Percentiles rank a stretch among this genome's conserved stretches.
Conservation (phyloP, 2,113 vertebrate genomes). For the Strigops habroptila region DNA sequence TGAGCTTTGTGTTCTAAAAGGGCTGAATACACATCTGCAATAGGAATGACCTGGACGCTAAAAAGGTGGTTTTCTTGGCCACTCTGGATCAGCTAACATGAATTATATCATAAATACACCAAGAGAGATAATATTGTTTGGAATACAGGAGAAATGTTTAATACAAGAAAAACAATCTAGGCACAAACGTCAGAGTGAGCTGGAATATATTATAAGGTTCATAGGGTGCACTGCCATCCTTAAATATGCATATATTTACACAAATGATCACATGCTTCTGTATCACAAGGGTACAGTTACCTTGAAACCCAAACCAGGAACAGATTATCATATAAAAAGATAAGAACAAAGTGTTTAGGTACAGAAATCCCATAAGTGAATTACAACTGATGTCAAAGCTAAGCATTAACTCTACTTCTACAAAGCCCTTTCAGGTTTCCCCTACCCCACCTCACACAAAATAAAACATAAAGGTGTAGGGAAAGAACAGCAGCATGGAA, state of each 20-base stretch:
- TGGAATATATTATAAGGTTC: neutral
- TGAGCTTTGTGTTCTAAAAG: neutral
- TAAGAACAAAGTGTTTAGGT: neutral
- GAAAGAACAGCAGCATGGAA: neutral
- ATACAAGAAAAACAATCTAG: rapidly evolving
- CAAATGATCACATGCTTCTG: neutral
- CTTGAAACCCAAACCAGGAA: slow-evolving; percentile 29
- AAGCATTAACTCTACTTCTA: neutral
- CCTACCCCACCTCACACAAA: neutral
- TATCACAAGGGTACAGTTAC: slow-evolving; percentile 50
- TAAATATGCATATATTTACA: neutral
- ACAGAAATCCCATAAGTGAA: neutral
- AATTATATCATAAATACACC: neutral
- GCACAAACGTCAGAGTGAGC: neutral
- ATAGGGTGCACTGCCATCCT: neutral
- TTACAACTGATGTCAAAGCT: neutral
- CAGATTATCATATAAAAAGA: slow-evolving; percentile 25
- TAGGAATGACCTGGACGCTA: neutral
- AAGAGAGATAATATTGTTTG: neutral
- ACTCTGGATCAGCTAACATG: neutral
- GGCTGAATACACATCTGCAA: neutral
- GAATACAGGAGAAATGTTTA: neutral
- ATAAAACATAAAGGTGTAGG: neutral
- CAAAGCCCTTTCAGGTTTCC: neutral
- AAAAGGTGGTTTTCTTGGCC: neutral